Conservation (phyloP, 2,888 invertebrate species). For the Andrena bicolor region DNA sequence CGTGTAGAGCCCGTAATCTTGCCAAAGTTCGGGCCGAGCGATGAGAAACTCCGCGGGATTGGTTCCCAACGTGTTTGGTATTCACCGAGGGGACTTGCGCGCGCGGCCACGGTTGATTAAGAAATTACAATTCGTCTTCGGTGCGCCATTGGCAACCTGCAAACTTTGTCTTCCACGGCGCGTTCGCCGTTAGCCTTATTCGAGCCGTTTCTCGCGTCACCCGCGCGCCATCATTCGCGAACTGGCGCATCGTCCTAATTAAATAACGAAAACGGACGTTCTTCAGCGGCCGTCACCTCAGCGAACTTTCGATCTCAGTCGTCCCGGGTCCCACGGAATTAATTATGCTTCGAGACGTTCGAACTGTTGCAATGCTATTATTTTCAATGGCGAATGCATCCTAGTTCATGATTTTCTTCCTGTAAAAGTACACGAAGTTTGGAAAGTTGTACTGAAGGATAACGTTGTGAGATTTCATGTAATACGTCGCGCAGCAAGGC, state of each 20-base stretch:
- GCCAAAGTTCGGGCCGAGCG: conserved; percentile 61
- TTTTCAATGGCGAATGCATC: too few relatives aligned
- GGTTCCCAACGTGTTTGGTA: conserved; percentile 56
- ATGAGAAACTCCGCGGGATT: conserved; percentile 66
- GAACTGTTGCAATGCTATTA: too few relatives aligned
- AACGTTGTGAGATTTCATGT: too few relatives aligned
- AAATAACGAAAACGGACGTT: conserved; percentile 2
- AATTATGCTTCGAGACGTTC: too few relatives aligned
- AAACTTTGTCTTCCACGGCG: conserved; percentile 27
- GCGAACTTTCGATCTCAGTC: too few relatives aligned
- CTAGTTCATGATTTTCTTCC: too few relatives aligned
- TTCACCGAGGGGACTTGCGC: conserved; percentile 42
- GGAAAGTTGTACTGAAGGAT: too few relatives aligned
- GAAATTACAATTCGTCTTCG: conserved; percentile 60
- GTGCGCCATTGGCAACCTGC: conserved; percentile 13
- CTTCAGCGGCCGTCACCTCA: not conserved
- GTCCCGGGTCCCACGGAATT: too few relatives aligned
- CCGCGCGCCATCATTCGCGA: conserved; percentile 1
- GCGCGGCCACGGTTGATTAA: conserved; percentile 50
- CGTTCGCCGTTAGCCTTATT: conserved; percentile 2
- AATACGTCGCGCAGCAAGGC: too few relatives aligned
- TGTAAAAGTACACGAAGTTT: too few relatives aligned
- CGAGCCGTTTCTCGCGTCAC: conserved; percentile 24
- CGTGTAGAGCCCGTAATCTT: conserved; percentile 67
- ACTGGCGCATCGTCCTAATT: conserved; percentile 19